phyloP scores from a whole-genome alignment of 2,113 vertebrate species.

The Phoenicopterus ruber region DNA sequence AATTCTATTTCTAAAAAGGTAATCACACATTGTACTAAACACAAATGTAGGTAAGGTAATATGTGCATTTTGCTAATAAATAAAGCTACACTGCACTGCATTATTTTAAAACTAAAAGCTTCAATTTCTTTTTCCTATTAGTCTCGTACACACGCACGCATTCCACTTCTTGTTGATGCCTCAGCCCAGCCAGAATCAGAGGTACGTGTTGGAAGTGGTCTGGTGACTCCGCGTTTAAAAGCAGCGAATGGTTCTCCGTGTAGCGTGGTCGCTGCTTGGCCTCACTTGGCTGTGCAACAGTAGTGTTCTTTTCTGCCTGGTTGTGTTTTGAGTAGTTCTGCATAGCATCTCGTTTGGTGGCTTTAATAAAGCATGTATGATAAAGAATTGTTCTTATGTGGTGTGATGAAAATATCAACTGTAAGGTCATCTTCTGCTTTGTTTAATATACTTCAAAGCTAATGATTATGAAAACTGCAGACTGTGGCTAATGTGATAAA shows the following conservation, averaged over 20 bases:
- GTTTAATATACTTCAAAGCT: conserved; percentile 36
- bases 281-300: background rate
- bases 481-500: conserved; percentile 44
- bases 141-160: rapidly evolving
- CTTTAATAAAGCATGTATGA: background rate
- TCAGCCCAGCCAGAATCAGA: background rate
- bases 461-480: conserved; percentile 1
- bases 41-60: background rate
- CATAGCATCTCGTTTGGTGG: background rate
- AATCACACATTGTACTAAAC: background rate
- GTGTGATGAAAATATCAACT: conserved; percentile 8
- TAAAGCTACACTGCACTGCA: background rate
- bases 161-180: background rate
- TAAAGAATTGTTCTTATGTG: background rate
- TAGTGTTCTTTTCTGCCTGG: background rate
- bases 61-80: background rate
- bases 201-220: rapidly evolving
- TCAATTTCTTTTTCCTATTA: background rate
- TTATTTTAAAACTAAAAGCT: background rate
- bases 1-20: background rate
- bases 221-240: background rate
- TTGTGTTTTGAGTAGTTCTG: background rate
- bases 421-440: conserved; percentile 29
- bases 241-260: background rate
- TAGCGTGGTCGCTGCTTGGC: background rate